These are phyloP conservation scores for Ammospiza caudacuta DNA, from an alignment of 2,113 vertebrate species.

Conservation along the genomic window DNA sequence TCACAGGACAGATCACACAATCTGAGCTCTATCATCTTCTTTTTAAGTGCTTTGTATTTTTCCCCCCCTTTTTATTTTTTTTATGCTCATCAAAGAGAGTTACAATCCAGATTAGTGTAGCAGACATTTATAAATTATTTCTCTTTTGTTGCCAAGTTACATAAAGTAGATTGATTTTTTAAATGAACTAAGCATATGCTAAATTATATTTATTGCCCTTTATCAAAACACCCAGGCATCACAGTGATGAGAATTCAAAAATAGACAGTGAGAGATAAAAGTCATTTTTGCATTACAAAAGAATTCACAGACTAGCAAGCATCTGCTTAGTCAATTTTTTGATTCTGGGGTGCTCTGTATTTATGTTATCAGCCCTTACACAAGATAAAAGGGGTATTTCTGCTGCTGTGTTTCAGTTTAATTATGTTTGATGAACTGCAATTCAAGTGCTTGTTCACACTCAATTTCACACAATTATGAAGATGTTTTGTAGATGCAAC, in stretches of 20 bases:
- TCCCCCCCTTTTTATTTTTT: background rate
- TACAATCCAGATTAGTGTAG: background rate
- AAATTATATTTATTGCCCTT: conserved; percentile 23
- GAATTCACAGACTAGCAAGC: background rate
- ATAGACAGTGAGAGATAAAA: conserved; percentile 20
- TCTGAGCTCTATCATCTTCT: background rate
- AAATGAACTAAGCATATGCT: background rate
- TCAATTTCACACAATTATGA: conserved; percentile 47
- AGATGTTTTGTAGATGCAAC: background rate
- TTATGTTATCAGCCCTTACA: background rate
- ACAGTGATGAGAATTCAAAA: background rate
- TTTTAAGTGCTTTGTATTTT: background rate
- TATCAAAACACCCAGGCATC: background rate
- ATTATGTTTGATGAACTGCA: conserved; percentile 31
- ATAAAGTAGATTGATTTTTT: background rate
- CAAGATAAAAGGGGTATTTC: conserved; percentile 19
- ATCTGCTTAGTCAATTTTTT: conserved; percentile 37
- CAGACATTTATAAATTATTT: background rate
- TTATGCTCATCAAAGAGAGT: background rate
- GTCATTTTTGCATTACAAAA: conserved; percentile 54
- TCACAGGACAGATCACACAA: background rate
- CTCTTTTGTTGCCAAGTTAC: background rate
- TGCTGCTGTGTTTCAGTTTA: background rate
- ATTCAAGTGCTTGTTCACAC: conserved; percentile 22
- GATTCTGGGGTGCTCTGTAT: background rate